Evolutionary conservation across 2,113 vertebrate species (phyloP), one percentile per base, ranked within the genome.

Genomic region (Trichomycterus rosablanca): DNA sequence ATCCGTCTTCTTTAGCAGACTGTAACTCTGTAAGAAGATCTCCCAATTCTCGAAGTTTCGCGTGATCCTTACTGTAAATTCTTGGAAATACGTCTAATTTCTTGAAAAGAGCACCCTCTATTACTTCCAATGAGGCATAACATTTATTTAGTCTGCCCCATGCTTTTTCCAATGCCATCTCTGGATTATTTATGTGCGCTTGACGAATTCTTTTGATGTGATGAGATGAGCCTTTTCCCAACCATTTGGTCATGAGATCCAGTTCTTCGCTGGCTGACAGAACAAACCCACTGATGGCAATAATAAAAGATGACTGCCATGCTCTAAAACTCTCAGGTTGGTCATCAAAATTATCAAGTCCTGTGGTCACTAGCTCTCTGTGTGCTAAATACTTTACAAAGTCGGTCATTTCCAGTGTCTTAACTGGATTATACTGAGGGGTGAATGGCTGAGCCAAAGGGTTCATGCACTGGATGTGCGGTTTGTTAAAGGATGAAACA

Each of bases 181-280:
- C 37, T 11, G 57, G 50, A 7, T 53, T 32, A 23, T 53, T 20
- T 15, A 59, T n/a, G 2, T 67, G 26, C 6, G 63, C 37, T 19
- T 62, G 7, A 14, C 54, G 39, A 1, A 55, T 46, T 3, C 53
- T 5, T 4, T 48, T 72, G 2, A 64, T 14, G 24, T 66, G 54
- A n/a, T 59, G 34, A 2, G 26, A 19, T 5, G 74, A 76, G 18
- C 62, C 30, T 12, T 37, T 50, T 0, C 54, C 37, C 1, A 67
- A 53, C 59, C 59, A 67, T 28, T 68, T 76, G 7, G 50, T 15
- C 19, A 72, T 22, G 3, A 73, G 18, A 12, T 65, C 66, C 6
- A 75, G 12, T 39, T 73, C 40, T 14, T 70, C 30, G 1, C 28
- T 34, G 2, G 26, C 28, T 22, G 57, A n/a, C 4, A 73, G 39